phyloP scores from a whole-genome alignment of 2,113 vertebrate genomes.

The Lynx canadensis region DNA sequence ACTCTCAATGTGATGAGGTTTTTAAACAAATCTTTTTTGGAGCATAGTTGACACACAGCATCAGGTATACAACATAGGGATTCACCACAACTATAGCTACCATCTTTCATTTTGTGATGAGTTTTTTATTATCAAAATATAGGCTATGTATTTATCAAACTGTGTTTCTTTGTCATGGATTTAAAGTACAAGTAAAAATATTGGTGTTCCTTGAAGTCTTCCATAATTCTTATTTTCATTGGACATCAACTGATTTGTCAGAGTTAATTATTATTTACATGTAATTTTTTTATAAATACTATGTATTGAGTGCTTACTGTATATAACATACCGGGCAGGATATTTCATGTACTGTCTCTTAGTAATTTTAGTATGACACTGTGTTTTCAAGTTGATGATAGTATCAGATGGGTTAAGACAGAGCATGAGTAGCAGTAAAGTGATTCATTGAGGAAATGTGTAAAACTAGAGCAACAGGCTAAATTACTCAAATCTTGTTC shows the following conservation, averaged over 20 bases:
- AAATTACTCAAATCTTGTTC: slow-evolving; percentile 1
- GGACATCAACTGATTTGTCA: neutral
- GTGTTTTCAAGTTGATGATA: slow-evolving; percentile 5
- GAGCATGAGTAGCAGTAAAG: neutral
- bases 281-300: slow-evolving; percentile 20
- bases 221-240: slow-evolving; percentile 20
- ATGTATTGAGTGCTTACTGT: neutral
- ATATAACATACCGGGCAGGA: neutral
- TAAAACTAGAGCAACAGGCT: neutral
- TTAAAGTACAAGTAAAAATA: slow-evolving; percentile 10
- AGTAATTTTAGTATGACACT: neutral
- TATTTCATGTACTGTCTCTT: neutral
- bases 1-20: neutral
- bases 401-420: neutral
- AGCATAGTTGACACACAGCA: neutral
- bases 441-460: neutral
- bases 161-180: neutral
- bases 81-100: neutral
- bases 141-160: neutral
- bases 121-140: slow-evolving; percentile 18
- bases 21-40: neutral
- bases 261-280: neutral
- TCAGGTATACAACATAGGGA: neutral
- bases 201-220: neutral
- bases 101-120: neutral